These are phyloP conservation scores for Cataglyphis hispanica DNA, from an alignment of 1,140 invertebrate genomes.

Conservation along the genomic window DNA sequence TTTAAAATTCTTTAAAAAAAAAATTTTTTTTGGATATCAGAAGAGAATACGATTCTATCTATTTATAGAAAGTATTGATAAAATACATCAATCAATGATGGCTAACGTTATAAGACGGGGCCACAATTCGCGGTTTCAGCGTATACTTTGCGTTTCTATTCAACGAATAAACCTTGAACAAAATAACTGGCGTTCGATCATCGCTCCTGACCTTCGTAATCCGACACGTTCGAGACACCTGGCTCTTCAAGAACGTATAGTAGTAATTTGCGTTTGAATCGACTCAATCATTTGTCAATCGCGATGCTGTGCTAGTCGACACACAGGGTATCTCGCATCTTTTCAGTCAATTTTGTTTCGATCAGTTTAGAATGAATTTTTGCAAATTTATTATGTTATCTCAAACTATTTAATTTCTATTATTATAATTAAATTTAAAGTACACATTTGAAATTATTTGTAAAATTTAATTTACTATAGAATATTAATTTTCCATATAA, in stretches of 20 bases:
- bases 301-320: not conserved
- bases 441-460: not conserved
- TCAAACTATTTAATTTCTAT: not conserved
- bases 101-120: not conserved
- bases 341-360: not conserved
- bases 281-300: constrained; percentile 44
- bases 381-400: not conserved
- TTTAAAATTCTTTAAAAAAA: not conserved
- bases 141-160: constrained; percentile 45
- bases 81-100: not conserved
- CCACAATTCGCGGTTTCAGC: not conserved
- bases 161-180: constrained; percentile 49
- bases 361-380: not conserved
- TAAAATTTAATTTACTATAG: not conserved
- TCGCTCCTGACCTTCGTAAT: constrained; percentile 49
- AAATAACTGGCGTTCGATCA: constrained; percentile 29
- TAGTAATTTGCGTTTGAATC: constrained; percentile 57
- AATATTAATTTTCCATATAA: too few relatives aligned
- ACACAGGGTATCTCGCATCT: not conserved
- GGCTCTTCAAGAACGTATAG: constrained; percentile 6
- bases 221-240: constrained; percentile 27
- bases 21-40: not conserved
- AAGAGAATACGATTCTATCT: not conserved
- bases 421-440: constrained; percentile 3
- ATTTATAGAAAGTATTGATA: not conserved